A percentile compares a stretch with the other conserved stretches of the same genome.
phyloP scores from a whole-genome alignment of 2,888 invertebrate species.

The Quadriops clusia region DNA sequence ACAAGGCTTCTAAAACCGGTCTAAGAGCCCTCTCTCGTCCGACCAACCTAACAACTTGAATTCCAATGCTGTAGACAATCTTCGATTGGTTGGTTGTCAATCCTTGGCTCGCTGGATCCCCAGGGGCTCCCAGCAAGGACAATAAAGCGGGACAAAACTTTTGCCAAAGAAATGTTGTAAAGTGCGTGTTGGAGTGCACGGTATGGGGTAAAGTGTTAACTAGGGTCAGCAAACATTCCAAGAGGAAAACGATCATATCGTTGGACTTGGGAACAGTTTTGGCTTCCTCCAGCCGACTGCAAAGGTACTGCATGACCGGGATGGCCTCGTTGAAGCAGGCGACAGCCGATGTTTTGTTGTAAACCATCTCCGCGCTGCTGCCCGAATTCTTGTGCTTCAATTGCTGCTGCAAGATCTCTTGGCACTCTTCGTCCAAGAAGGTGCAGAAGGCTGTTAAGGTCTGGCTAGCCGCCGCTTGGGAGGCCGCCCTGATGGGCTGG shows the following conservation, averaged over 20 bases:
- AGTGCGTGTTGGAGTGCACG: conserved; percentile 73
- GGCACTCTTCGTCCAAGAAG: conserved; percentile 69
- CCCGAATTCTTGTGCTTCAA: conserved; percentile 39
- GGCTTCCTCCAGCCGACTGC: conserved; percentile 72
- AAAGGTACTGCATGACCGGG: conserved; percentile 80
- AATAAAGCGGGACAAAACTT: conserved; percentile 84
- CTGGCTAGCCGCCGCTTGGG: conserved; percentile 82
- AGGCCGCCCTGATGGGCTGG: conserved; percentile 73
- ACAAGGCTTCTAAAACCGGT: conserved; percentile 84
- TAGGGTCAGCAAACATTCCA: conserved; percentile 77
- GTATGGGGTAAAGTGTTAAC: conserved; percentile 73
- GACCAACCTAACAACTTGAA: conserved; percentile 76
- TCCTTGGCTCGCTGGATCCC: conserved; percentile 63
- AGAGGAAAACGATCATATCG: conserved; percentile 60
- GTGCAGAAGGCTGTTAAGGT: conserved; percentile 76
- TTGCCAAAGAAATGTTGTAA: conserved; percentile 84
- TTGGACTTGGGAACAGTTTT: conserved; percentile 53
- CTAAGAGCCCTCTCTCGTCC: conserved; percentile 78
- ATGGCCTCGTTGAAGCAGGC: conserved; percentile 84
- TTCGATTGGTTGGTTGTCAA: conserved; percentile 78
- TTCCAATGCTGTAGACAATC: conserved; percentile 85
- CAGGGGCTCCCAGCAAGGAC: conserved; percentile 77
- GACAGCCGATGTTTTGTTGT: conserved; percentile 53
- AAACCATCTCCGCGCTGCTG: conserved; percentile 42
- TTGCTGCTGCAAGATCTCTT: conserved; percentile 48